These are phyloP conservation scores for Chromobotia macracanthus DNA, from an alignment of 2,797 vertebrate genomes.

Conservation along the genomic window DNA sequence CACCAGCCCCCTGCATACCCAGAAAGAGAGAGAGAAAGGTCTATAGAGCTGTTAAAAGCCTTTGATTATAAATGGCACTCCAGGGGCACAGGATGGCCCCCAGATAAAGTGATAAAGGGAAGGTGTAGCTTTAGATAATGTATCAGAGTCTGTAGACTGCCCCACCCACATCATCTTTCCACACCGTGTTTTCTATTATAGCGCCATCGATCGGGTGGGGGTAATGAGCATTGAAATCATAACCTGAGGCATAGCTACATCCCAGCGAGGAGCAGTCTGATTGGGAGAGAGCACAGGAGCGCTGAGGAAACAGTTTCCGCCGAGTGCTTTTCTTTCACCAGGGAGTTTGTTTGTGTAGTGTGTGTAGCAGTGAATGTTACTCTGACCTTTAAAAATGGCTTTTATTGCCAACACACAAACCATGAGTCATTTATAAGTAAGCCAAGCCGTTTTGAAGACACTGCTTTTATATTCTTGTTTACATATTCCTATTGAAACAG, in stretches of 20 bases:
- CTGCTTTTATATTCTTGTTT: too few species aligned
- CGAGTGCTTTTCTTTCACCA: conserved; percentile 7
- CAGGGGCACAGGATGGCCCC: conserved; percentile 61
- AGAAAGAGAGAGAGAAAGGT: conserved; percentile 47
- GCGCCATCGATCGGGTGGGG: conserved; percentile 67
- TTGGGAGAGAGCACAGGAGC: conserved; percentile 23
- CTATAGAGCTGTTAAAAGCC: conserved; percentile 73
- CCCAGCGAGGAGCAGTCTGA: conserved; percentile 4
- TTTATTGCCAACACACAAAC: too few species aligned
- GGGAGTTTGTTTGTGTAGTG: too few species aligned
- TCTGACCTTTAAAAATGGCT: background rate
- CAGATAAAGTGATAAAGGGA: conserved; percentile 63
- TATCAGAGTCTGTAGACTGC: conserved; percentile 22
- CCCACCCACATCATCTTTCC: conserved; percentile 56
- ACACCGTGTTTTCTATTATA: conserved; percentile 70
- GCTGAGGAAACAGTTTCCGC: conserved; percentile 27
- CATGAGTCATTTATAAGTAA: too few species aligned
- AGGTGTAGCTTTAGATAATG: conserved; percentile 59
- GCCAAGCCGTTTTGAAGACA: too few species aligned
- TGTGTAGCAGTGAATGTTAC: too few species aligned
- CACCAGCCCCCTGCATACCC: background rate
- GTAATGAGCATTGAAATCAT: conserved; percentile 65
- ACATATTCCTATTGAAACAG: too few species aligned
- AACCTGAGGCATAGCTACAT: conserved; percentile 61
- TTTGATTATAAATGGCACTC: conserved; percentile 72